Evolutionary conservation across 2,888 invertebrate species (phyloP).

Genomic region (Ceraclea dissimilis): DNA sequence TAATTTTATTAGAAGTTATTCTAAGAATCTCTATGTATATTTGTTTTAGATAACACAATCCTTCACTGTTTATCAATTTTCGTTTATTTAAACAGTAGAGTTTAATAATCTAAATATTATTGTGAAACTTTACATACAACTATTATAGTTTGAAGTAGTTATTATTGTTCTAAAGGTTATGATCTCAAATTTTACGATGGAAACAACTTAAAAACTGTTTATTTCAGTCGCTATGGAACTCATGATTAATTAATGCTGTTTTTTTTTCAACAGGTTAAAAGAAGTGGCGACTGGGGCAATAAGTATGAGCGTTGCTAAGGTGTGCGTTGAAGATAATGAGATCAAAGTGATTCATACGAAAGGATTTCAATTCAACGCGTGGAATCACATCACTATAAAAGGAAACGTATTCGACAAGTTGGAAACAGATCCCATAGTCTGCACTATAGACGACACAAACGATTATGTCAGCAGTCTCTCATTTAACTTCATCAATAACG

Average conservation of each 20-base stretch:
- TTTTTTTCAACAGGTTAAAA: conserved; percentile 44
- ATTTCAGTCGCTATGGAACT: no score
- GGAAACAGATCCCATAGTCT: conserved; percentile 38
- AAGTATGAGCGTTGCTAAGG: conserved; percentile 54
- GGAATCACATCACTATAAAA: conserved; percentile 56
- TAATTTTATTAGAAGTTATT: conserved; percentile 18
- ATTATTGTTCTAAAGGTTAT: no score
- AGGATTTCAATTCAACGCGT: conserved; percentile 58
- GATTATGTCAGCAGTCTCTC: conserved; percentile 12
- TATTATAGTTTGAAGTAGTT: no score
- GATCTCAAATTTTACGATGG: no score
- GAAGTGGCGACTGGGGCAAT: conserved; percentile 56
- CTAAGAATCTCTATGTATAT: not conserved
- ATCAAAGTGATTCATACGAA: conserved; percentile 50
- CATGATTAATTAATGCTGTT: no score
- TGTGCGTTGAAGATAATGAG: conserved; percentile 52
- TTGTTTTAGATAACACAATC: no score
- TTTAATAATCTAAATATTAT: no score
- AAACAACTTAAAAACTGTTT: no score
- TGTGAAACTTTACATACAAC: no score
- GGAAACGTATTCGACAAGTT: conserved; percentile 57
- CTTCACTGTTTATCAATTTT: no score
- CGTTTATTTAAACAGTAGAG: no score
- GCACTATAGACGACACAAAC: not conserved
- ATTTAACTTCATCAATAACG: conserved; percentile 47